Base-by-base conservation (phyloP, 2,888 invertebrate genomes). In the Metopia argyrocephala region DNA sequence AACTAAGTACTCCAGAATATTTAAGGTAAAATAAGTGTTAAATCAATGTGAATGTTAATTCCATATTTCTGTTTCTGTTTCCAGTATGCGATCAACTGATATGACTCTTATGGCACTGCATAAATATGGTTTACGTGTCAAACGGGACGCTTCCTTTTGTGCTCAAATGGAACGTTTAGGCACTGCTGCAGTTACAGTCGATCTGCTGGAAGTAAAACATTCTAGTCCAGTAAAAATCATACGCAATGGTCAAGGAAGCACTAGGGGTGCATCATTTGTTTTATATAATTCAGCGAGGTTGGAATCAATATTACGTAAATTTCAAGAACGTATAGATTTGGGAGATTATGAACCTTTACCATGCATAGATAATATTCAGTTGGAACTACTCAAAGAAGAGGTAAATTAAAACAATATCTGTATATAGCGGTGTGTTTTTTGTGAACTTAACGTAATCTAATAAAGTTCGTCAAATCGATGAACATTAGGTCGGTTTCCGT, bases 251-350 rank as follows among this genome's bases (percentile, higher is more conserved):
- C 76, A 86, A 21, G 89, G 90, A 4, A 86, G 88, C 75, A 87
- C 88, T 3, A 90, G 88, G 76, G 90, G 94, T 66, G 94, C 94
- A 45, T 91, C 94, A 27, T 96, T 96, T 88, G 92, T 96, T 75
- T 90, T 96, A 28, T 96, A 96, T 89, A 96, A 96, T 87, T 94
- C 94, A 87, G 95, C 95, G 0, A 92, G 96, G 82, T 87, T 96
- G 65, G 92, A 93, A 85, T 92, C 93, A 0, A 92, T 96, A 66
- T 91, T 94, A 75, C 92, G 92, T 84, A 93, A 93, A 79, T 95
- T 93, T 87, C 90, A 93, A 81, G 91, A 92, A 7, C 92, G 92
- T 86, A 93, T 93, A 4, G 76, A 83, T 3, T 88, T 89, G 15
- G 92, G 92, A 2, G 86, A 88, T 3, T 95, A 95, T 89, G 93